Base-by-base conservation (phyloP, 2,113 vertebrate species). In the Pelodiscus sinensis region DNA sequence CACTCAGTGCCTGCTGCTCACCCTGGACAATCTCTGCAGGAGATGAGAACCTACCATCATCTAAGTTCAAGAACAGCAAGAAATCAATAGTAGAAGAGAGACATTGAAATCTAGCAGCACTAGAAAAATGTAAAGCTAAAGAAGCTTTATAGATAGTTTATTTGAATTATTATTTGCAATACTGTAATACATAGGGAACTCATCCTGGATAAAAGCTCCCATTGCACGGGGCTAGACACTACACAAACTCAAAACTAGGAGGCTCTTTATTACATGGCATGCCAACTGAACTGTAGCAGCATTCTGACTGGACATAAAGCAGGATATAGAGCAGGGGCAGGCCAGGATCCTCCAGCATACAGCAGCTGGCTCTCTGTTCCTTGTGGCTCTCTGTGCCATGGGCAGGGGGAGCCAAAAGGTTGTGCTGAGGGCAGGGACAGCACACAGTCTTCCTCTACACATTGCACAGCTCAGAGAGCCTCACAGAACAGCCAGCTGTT, bases 31-130 rank as follows among this genome's bases (percentile, higher is more conserved):
- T 99, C 94, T 99, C 99, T 86, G 97, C 77, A 0, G 95, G 31
- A 6, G 98, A 97, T 14, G 96, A 96, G 96, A 98, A 96, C 56
- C 98, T 98, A 51, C 96, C 97, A 89, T 99, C 99, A 97, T 98
- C 98, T 97, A 78, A 35, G 93, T 52, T 9, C 21, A 19, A 94
- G 98, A 87, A 92, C 95, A 91, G 93, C 44, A 89, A 88, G 78
- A 96, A 93, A 78, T 0, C 55, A 92, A 31, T 12, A 31, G 29
- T 60, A 93, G 79, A 91, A 60, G 82, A 75, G 55, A 4, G 50
- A 84, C 55, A 50, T 85, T 91, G 75, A 95, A 75, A 92, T 29
- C 2, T 62, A 58, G 6, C 3, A 95, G 15, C 9, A 79, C 21
- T 51, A 31, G 27, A 38, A 94, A 44, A 82, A 82, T 81, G 35